Percentiles rank a stretch among this genome's conserved stretches.
These are phyloP conservation scores for Eidolon helvum DNA, from an alignment of 2,113 vertebrate species.

Conservation along the genomic window DNA sequence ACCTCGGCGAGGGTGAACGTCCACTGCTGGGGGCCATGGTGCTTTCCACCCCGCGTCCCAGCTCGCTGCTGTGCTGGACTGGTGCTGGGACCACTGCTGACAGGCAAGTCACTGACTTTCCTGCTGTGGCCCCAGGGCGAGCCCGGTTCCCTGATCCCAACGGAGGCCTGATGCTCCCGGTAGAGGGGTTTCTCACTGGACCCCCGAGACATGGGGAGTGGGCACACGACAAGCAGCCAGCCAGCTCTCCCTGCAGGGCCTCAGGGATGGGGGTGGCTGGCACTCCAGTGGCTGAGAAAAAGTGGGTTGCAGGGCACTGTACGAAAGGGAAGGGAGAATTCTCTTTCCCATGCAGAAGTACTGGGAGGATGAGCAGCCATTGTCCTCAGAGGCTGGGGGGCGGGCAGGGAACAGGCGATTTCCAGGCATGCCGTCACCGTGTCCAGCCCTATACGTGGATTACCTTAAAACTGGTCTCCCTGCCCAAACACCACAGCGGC, in stretches of 20 bases:
- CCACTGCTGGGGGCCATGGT: not conserved
- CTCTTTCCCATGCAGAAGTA: too few species aligned
- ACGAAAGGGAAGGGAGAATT: not conserved
- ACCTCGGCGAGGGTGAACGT: not conserved
- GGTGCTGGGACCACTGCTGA: accelerated
- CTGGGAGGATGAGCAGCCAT: not conserved
- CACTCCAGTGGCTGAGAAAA: too few species aligned
- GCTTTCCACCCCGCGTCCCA: not conserved
- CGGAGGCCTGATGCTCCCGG: not conserved
- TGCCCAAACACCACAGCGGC: accelerated
- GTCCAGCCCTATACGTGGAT: not conserved
- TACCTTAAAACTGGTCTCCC: not conserved
- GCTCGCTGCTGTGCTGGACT: accelerated
- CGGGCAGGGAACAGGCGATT: too few species aligned
- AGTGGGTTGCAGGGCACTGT: too few species aligned
- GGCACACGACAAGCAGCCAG: accelerated
- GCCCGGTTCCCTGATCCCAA: not conserved
- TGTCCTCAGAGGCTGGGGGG: not conserved
- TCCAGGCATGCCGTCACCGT: too few species aligned
- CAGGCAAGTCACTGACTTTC: not conserved
- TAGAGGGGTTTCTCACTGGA: not conserved
- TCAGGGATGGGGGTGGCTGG: not conserved
- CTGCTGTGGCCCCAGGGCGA: not conserved
- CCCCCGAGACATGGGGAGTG: too few species aligned
- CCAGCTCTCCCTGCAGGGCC: not conserved